Conservation (phyloP, 2,888 invertebrate genomes). For the Eurytoma adleriae region DNA sequence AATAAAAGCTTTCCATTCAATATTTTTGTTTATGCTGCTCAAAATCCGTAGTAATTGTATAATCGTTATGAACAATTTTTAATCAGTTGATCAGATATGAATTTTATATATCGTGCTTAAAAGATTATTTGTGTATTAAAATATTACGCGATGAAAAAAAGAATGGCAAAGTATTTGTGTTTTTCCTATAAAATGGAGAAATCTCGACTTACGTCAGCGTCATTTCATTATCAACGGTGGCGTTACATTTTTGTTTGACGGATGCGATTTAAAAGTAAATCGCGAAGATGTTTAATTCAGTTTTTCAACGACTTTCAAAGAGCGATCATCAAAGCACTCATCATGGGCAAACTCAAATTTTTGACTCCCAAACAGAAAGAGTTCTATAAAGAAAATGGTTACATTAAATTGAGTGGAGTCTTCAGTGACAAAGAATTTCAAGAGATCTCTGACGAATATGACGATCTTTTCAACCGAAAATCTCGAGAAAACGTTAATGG, state of each 20-base stretch:
- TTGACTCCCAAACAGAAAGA: constrained; percentile 76
- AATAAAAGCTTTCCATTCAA: constrained; percentile 35
- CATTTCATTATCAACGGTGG: constrained; percentile 6
- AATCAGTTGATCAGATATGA: no score
- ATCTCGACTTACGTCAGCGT: constrained; percentile 19
- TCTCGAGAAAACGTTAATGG: constrained; percentile 72
- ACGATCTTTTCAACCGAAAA: constrained; percentile 78
- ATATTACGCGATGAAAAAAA: not conserved
- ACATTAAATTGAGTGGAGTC: constrained; percentile 77
- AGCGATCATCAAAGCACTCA: constrained; percentile 7
- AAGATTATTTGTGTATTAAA: not conserved
- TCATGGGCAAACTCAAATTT: constrained; percentile 65
- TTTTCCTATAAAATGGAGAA: not conserved
- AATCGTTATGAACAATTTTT: no score
- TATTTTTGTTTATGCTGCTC: constrained; percentile 1
- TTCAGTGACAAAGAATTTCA: constrained; percentile 76
- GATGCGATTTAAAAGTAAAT: constrained; percentile 28
- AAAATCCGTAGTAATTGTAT: not conserved
- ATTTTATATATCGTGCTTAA: not conserved
- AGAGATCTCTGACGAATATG: constrained; percentile 77
- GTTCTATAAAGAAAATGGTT: constrained; percentile 79
- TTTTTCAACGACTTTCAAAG: not conserved
- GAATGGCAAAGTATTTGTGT: not conserved
- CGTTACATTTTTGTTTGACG: constrained; percentile 16
- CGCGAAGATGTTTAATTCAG: constrained; percentile 8